These are phyloP conservation scores for Galago senegalensis DNA, from an alignment of 2,797 vertebrate species.

Conservation along the genomic window DNA sequence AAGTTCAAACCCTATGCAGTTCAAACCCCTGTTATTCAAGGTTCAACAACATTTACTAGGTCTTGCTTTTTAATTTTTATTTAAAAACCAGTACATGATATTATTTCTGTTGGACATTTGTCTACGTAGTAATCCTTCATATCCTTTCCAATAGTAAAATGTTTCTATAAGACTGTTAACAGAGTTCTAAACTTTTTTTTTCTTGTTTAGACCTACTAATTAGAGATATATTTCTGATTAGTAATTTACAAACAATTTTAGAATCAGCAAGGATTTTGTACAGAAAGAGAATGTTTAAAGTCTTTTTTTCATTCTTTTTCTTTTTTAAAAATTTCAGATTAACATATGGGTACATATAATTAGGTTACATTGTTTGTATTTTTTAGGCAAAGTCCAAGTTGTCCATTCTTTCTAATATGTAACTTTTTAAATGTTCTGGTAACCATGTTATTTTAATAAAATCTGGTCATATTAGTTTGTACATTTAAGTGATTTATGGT, in stretches of 20 bases:
- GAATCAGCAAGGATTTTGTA: neutral
- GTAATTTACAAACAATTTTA: conserved; percentile 34
- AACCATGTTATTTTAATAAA: conserved; percentile 52
- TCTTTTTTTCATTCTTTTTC: conserved; percentile 17
- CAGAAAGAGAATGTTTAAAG: conserved; percentile 14
- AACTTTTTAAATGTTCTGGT: conserved; percentile 50
- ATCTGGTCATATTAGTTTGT: conserved; percentile 7
- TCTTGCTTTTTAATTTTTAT: conserved; percentile 21
- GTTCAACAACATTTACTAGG: conserved; percentile 17
- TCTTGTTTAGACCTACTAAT: neutral
- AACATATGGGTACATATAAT: too few relatives aligned
- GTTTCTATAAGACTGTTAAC: conserved; percentile 32
- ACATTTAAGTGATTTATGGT: conserved; percentile 24
- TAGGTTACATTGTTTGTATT: too few relatives aligned
- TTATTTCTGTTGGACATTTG: neutral
- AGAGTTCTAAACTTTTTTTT: conserved; percentile 43
- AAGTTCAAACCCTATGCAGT: neutral
- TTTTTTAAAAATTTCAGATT: too few relatives aligned
- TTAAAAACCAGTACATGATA: conserved; percentile 32
- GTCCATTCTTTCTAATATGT: conserved; percentile 29
- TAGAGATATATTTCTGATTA: conserved; percentile 50
- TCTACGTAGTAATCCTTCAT: conserved; percentile 26
- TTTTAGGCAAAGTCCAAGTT: neutral
- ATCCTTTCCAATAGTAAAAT: conserved; percentile 56
- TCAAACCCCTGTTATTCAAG: neutral